These are phyloP conservation scores for Anomalospiza imberbis DNA, from an alignment of 2,797 vertebrate species.

Conservation along the genomic window DNA sequence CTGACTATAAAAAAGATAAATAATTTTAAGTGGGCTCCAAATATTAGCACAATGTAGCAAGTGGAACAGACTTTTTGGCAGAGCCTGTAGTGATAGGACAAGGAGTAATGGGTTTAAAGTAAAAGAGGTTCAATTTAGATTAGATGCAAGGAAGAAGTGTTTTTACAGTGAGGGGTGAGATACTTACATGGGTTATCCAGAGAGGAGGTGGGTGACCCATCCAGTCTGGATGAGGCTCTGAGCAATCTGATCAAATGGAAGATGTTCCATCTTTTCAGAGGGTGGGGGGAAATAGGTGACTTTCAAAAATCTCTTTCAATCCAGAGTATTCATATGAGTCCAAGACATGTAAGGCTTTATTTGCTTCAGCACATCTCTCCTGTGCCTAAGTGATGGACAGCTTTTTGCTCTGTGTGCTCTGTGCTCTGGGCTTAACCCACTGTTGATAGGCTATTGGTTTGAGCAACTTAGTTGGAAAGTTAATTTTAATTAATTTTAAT, in stretches of 20 bases:
- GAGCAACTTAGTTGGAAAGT: not conserved
- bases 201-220: not conserved
- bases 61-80: not conserved
- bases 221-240: not conserved
- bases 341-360: not conserved
- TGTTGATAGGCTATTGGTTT: not conserved
- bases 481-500: not conserved
- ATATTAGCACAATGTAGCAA: not conserved
- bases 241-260: not conserved
- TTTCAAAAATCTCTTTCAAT: not conserved
- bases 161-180: not conserved
- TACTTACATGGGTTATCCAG: not conserved
- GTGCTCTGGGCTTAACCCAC: not conserved
- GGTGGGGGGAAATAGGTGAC: not conserved
- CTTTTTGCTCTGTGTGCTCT: not conserved
- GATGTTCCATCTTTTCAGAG: not conserved
- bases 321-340: rapidly evolving
- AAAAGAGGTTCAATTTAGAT: not conserved
- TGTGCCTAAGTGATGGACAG: not conserved
- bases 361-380: not conserved
- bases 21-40: not conserved
- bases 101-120: not conserved
- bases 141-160: not conserved
- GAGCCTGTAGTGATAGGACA: not conserved
- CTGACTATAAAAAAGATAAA: not conserved